Evolutionary conservation across 2,113 vertebrate species (phyloP).

Genomic region (Colistium nudipinnis): DNA sequence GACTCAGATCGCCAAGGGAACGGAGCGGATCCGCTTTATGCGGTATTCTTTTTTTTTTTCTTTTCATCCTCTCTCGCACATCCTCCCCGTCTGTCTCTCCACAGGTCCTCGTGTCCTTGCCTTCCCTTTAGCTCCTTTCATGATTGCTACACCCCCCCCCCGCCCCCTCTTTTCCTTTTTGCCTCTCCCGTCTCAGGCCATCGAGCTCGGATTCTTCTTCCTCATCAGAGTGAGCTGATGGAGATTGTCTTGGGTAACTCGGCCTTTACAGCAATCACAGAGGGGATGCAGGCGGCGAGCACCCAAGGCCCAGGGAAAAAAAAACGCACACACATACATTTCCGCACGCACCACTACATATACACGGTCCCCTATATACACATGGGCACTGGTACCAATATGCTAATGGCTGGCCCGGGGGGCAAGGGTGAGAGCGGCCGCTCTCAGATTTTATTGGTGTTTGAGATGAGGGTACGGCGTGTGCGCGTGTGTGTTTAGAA

Average conservation of each 20-base stretch:
- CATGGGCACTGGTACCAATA: conserved; percentile 42
- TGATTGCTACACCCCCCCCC: conserved; percentile 8
- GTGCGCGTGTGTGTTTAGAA: conserved; percentile 38
- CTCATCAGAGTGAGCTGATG: conserved; percentile 44
- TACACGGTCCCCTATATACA: background rate
- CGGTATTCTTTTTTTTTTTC: too few species aligned
- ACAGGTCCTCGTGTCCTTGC: conserved; percentile 12
- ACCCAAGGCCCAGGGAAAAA: background rate
- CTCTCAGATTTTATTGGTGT: conserved; percentile 52
- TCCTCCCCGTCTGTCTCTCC: conserved; percentile 14
- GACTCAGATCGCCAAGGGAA: conserved; percentile 73
- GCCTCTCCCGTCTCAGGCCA: conserved; percentile 46
- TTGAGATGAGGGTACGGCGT: conserved; percentile 46
- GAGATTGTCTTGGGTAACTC: conserved; percentile 30
- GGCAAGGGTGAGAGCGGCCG: conserved; percentile 40
- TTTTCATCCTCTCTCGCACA: conserved; percentile 20
- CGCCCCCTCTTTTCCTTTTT: background rate
- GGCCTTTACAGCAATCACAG: conserved; percentile 22
- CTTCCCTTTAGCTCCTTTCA: conserved; percentile 21
- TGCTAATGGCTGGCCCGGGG: conserved; percentile 48
- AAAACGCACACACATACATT: conserved; percentile 1
- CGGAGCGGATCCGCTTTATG: conserved; percentile 45
- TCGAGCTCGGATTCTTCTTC: conserved; percentile 42
- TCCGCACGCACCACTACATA: conserved; percentile 1
- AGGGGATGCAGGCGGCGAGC: conserved; percentile 8